phyloP scores from a whole-genome alignment of 2,797 vertebrate species.

The Rachycentron canadum region DNA sequence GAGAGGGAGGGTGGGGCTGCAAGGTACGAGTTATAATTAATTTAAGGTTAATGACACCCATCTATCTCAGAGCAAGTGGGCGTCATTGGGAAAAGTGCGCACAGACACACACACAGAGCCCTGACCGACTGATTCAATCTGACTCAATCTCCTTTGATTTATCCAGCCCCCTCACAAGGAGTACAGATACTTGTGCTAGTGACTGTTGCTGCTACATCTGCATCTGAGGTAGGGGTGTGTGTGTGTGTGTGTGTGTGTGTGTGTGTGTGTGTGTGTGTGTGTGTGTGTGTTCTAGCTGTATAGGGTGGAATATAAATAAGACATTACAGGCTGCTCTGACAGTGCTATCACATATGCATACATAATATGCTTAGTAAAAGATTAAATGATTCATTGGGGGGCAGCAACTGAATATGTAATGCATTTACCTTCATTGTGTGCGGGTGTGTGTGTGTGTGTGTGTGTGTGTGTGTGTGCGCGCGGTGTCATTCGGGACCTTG shows the following conservation, averaged over 20 bases:
- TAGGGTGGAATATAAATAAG: slow-evolving; percentile 22
- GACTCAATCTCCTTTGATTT: slow-evolving; percentile 48
- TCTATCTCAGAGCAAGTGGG: slow-evolving; percentile 54
- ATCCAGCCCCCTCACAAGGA: neutral
- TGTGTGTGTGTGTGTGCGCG: neutral
- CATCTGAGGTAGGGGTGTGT: neutral
- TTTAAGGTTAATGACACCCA: slow-evolving; percentile 53
- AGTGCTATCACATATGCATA: slow-evolving; percentile 16
- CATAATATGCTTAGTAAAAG: slow-evolving; percentile 12
- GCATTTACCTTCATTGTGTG: neutral
- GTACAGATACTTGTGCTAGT: slow-evolving; percentile 3
- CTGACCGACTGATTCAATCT: slow-evolving; percentile 32
- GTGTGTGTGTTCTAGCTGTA: slow-evolving; percentile 8
- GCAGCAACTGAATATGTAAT: slow-evolving; percentile 2
- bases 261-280: slow-evolving; percentile 18
- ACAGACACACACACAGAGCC: slow-evolving; percentile 25
- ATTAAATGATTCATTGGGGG: slow-evolving; percentile 1
- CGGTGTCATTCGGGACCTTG: slow-evolving; percentile 1
- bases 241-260: neutral
- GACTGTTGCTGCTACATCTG: slow-evolving; percentile 26
- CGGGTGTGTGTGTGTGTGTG: slow-evolving; percentile 8
- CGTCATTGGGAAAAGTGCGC: slow-evolving; percentile 21
- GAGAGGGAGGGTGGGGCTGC: neutral
- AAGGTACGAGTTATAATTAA: slow-evolving; percentile 37
- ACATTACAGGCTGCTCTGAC: slow-evolving; percentile 2